Percentiles rank a stretch among this genome's conserved stretches.
Conservation (phyloP, 1,140 invertebrate genomes). For the Vollenhovia emeryi region DNA sequence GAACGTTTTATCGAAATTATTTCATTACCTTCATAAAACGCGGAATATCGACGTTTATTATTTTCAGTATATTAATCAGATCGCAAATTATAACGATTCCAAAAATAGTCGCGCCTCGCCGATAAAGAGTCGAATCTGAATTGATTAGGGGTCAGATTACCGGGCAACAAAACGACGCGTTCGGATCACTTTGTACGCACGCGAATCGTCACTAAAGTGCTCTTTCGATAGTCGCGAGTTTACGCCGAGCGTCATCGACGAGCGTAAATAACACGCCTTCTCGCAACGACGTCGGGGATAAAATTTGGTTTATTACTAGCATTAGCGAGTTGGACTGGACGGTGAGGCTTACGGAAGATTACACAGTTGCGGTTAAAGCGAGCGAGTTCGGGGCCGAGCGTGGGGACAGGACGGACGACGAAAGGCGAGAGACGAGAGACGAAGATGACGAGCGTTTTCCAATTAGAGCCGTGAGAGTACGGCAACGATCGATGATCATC, state of each 20-base stretch:
- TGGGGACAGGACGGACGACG: constrained; percentile 20
- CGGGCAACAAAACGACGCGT: background rate
- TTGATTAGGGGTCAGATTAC: background rate
- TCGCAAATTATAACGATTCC: background rate
- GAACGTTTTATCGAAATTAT: background rate
- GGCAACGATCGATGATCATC: constrained; percentile 68
- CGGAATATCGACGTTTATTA: background rate
- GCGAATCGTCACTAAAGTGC: background rate
- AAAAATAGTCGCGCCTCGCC: background rate
- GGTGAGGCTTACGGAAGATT: constrained; percentile 25
- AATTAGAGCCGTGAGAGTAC: constrained; percentile 61
- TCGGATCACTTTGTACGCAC: background rate
- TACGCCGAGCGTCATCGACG: background rate
- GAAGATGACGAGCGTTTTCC: constrained; percentile 65
- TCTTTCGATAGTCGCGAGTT: background rate
- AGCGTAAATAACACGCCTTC: constrained; percentile 25
- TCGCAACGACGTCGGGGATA: constrained; percentile 2
- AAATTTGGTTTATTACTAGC: constrained; percentile 48
- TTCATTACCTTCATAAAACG: background rate
- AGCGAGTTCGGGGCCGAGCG: background rate
- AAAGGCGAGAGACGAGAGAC: constrained; percentile 37
- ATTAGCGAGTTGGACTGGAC: background rate
- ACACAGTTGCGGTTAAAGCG: background rate
- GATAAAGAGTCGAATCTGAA: background rate
- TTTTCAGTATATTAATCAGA: background rate